Conservation (phyloP, 2,113 vertebrate species). For the Triplophysa tibetana region DNA sequence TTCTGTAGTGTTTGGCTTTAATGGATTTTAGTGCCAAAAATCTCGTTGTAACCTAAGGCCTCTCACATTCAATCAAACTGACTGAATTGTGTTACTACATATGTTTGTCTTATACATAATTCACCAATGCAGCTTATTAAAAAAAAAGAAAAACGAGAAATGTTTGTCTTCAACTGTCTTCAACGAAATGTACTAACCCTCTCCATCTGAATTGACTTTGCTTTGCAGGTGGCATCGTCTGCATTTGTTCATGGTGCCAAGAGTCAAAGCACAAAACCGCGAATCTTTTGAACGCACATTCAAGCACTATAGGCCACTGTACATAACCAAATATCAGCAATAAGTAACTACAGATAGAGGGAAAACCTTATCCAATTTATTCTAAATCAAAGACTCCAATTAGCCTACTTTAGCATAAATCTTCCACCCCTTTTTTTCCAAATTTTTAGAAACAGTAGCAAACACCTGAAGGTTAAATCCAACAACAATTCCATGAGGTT, state of each 20-base stretch:
- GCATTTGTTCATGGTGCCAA: too few relatives aligned
- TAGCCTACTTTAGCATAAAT: conserved; percentile 39
- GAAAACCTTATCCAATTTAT: not conserved
- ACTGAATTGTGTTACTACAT: too few relatives aligned
- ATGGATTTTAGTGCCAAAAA: not conserved
- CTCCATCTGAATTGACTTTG: too few relatives aligned
- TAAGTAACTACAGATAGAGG: not conserved
- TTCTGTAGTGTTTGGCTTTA: not conserved
- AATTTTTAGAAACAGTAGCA: conserved; percentile 27
- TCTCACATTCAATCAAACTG: too few relatives aligned
- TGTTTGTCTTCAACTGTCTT: too few relatives aligned
- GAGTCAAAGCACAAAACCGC: too few relatives aligned
- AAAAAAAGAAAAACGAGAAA: not conserved
- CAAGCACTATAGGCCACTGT: not conserved
- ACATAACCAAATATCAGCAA: not conserved
- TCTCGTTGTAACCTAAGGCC: too few relatives aligned
- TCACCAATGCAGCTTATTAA: too few relatives aligned
- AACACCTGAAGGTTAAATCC: conserved; percentile 56
- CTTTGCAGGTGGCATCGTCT: too few relatives aligned
- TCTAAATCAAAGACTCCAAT: conserved; percentile 34
- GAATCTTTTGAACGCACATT: not conserved
- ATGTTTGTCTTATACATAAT: too few relatives aligned
- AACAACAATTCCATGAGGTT: conserved; percentile 44
- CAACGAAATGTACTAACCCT: too few relatives aligned
- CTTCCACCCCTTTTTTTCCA: not conserved